Evolutionary conservation across 1,140 invertebrate genomes (phyloP).

Genomic region (Pogonomyrmex californicus): DNA sequence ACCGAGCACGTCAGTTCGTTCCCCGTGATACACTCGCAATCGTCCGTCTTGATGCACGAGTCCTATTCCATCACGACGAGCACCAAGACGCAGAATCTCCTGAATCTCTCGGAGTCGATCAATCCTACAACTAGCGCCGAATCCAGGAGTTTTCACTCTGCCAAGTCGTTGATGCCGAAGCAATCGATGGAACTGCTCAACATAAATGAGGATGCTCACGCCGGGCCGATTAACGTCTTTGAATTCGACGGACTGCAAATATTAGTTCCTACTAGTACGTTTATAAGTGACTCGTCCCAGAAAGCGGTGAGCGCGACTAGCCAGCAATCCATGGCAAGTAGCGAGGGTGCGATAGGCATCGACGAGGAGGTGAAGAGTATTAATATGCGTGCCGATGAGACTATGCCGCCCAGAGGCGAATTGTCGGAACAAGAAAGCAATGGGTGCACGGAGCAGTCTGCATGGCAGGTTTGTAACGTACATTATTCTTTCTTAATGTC

Average conservation of each 20-base stretch:
- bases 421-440: conserved; percentile 94
- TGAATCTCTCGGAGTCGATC: conserved; percentile 80
- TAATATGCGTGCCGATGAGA: conserved; percentile 93
- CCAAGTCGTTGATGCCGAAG: conserved; percentile 81
- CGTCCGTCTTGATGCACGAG: conserved; percentile 76
- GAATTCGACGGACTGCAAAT: conserved; percentile 86
- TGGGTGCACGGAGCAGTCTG: conserved; percentile 89
- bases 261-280: conserved; percentile 86
- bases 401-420: conserved; percentile 94
- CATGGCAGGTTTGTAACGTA: conserved; percentile 88
- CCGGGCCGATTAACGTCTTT: conserved; percentile 85
- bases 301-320: conserved; percentile 86
- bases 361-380: conserved; percentile 89
- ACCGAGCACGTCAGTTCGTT: conserved; percentile 81
- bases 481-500: conserved; percentile 14
- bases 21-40: conserved; percentile 76
- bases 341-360: conserved; percentile 87
- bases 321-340: conserved; percentile 85
- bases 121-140: conserved; percentile 81
- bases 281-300: conserved; percentile 86
- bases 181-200: conserved; percentile 84
- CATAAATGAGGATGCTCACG: conserved; percentile 86
- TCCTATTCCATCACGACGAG: conserved; percentile 72
- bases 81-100: conserved; percentile 77
- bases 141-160: conserved; percentile 81